phyloP scores from a whole-genome alignment of 2,113 vertebrate species.

The Zapus hudsonius region DNA sequence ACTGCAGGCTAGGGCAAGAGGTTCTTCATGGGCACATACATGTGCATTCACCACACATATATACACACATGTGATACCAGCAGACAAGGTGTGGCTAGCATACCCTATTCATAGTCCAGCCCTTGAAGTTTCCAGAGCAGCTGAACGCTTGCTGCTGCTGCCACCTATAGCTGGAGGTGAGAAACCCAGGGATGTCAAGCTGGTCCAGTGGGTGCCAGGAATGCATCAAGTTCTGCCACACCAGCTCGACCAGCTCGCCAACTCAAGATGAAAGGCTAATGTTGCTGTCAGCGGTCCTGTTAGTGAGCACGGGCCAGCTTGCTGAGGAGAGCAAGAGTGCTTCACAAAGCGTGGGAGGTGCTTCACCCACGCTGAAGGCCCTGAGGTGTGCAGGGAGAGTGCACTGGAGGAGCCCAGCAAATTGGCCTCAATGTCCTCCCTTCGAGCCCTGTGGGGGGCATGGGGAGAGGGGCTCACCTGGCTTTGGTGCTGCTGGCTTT shows the following conservation, averaged over 20 bases:
- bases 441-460: rapidly evolving
- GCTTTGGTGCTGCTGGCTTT: not conserved
- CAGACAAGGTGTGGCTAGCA: not conserved
- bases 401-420: no score
- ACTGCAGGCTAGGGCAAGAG: no score
- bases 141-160: slow-evolving; percentile 20
- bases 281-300: no score
- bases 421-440: not conserved
- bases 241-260: no score
- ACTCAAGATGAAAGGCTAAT: no score
- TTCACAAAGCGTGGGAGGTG: no score
- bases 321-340: no score
- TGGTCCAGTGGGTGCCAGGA: not conserved
- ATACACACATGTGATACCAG: not conserved
- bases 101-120: not conserved
- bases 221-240: no score
- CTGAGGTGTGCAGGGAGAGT: no score
- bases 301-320: no score
- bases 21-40: no score
- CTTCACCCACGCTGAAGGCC: not conserved
- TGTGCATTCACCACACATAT: no score
- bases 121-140: not conserved
- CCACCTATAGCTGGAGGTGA: slow-evolving; percentile 44
- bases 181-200: not conserved
- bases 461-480: slow-evolving; percentile 35